Evolutionary conservation across 2,113 vertebrate genomes (phyloP).

Genomic region (Leptocoma aspasia): DNA sequence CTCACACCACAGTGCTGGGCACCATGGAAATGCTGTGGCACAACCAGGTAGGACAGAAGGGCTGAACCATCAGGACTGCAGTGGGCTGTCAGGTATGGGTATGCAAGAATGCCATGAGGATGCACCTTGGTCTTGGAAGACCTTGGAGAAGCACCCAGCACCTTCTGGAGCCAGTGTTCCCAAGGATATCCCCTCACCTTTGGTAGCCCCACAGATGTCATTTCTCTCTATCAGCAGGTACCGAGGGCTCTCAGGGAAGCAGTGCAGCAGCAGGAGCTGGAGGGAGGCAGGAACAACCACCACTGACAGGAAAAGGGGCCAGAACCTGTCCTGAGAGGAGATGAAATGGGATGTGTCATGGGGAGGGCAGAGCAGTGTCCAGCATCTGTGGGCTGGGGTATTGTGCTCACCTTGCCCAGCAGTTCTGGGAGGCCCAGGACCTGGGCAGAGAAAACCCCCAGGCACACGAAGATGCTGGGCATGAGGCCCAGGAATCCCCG

Average conservation of each 20-base stretch:
- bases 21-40: not conserved
- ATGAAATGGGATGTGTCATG: rapidly evolving
- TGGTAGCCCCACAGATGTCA: conserved; percentile 73
- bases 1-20: not conserved
- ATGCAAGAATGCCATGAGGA: not conserved
- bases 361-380: not conserved
- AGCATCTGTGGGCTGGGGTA: rapidly evolving
- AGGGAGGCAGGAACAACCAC: conserved; percentile 78
- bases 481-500: conserved; percentile 85
- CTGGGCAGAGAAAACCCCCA: conserved; percentile 86
- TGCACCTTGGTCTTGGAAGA: not conserved
- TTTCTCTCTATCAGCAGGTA: conserved; percentile 87
- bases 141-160: not conserved
- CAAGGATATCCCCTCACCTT: conserved; percentile 67
- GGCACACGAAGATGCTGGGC: conserved; percentile 88
- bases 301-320: conserved; percentile 84
- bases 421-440: conserved; percentile 83
- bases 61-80: not conserved
- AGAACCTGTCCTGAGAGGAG: conserved; percentile 80
- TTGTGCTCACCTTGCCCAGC: conserved; percentile 78
- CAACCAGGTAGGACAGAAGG: not conserved
- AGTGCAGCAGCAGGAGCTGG: conserved; percentile 84
- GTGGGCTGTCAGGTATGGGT: not conserved
- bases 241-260: conserved; percentile 90
- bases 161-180: rapidly evolving